Evolutionary conservation across 2,113 vertebrate genomes (phyloP), one percentile per base, ranked within the genome.

Genomic region (Verasper variegatus): DNA sequence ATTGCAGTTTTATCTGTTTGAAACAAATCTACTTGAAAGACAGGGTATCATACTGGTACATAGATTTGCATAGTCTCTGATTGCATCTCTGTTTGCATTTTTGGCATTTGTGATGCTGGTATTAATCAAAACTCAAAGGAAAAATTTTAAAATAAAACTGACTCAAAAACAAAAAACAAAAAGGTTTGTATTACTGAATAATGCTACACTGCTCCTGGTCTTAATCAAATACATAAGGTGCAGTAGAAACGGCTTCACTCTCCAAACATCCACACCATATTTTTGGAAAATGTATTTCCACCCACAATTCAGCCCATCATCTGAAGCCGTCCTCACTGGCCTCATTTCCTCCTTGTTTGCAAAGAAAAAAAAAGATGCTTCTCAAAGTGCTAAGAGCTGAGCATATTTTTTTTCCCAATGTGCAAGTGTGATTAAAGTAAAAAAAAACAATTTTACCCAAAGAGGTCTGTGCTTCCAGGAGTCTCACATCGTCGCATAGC

Each of bases 401-500:
- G 76, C 58, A 74, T 71, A 82, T 87, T 86, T 82, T 87, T 84
- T 78, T 69, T 77, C 82, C 80, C 51, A 74, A 63, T 71, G 76
- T 86, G 70, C 65, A 47, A 74, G 59, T 78, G 5, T 31, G 31
- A 31, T 31, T 31, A 31, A 31, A 31, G 31, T 31, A 76, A 77
- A 81, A 87, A 81, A 70, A 89, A 83, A 84, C 70, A 81, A 80
- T 83, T 88, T 87, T 69, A 76, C 45, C 80, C 70, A 85, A 31
- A 31, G 79, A 86, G 77, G 74, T 78, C 52, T 73, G 76, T 76
- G 68, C 68, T 81, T 85, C 65, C 64, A 86, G 81, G 64, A 23
- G 54, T 74, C 59, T 74, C 72, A 70, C 51, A 76, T 83, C 5
- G 81, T 90, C 80, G 88, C 87, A 81, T 86, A 88, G 87, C 89